Evolutionary conservation across 2,797 vertebrate species (phyloP), one percentile per base, ranked within the genome.

Genomic region (Catamblyrhynchus diadema): DNA sequence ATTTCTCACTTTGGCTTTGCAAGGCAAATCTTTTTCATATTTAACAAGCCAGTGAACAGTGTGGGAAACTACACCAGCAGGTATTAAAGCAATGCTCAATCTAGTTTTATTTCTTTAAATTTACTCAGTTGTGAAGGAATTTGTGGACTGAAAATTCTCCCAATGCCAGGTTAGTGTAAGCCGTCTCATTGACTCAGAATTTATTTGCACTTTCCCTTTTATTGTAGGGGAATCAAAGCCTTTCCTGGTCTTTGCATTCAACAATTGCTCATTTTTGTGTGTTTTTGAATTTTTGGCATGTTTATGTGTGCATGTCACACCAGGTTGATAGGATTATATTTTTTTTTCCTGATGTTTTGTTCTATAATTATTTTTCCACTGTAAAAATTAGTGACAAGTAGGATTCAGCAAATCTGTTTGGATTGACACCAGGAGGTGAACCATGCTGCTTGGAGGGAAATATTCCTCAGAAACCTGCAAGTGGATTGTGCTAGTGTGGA

Each of bases 91-190:
- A 94, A 97, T 97, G 97, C 97, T 98, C 97, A 96, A 97, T 97
- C 97, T 98, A 96, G 97, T 97, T 97, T 98, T 98, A 98, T 98
- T 97, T 97, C 97, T 98, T 97, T 67, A 96, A 94, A 97, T 97
- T 96, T 98, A 97, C 96, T 97, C 97, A 91, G 87, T 98, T 97
- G 97, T 97, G 97, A 97, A 97, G 95, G 94, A 97, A 98, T 98
- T 97, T 97, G 97, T 97, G 96, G 97, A 91, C 96, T 97, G 97
- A 96, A 93, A 97, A 97, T 95, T 97, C 96, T 96, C 92, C 95
- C 96, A 92, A 93, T 95, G 96, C 96, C 96, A 96, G 97, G 96
- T 96, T 97, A 97, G 95, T 91, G 69, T 94, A 95, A 98, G 95
- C 96, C 56, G 93, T 82, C 97, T 97, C 32, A 19, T 96, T 98